Conservation (phyloP, 2,113 vertebrate species). For the Hemiprocne comata region DNA sequence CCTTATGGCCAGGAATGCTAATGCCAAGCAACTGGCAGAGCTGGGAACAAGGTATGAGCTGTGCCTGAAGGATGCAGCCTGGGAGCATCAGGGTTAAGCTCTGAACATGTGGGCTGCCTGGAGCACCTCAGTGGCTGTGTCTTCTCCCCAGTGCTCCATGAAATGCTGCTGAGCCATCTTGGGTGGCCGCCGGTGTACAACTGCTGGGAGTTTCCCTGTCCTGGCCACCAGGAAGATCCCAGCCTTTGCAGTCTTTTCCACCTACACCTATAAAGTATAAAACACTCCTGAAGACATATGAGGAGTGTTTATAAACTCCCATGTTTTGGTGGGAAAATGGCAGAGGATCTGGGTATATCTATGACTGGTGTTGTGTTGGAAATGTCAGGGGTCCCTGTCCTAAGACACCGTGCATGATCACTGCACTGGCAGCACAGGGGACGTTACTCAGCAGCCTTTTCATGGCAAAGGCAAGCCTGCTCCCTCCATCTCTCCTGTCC, state of each 20-base stretch:
- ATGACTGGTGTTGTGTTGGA: background rate
- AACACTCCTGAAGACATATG: background rate
- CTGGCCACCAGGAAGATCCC: background rate
- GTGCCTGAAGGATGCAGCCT: background rate
- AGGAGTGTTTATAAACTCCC: accelerated
- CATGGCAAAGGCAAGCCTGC: background rate
- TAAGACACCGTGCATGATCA: background rate
- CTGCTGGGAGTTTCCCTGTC: background rate
- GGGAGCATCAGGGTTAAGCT: background rate
- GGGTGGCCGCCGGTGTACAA: background rate
- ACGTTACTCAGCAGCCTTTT: background rate
- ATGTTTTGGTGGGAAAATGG: background rate
- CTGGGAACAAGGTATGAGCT: background rate
- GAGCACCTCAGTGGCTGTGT: background rate
- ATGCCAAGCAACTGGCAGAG: background rate
- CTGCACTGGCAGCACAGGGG: background rate
- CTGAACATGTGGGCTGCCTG: background rate
- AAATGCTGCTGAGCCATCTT: accelerated
- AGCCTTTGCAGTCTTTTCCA: background rate
- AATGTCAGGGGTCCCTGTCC: too few species aligned
- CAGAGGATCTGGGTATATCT: background rate
- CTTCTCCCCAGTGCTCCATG: background rate
- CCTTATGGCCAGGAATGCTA: background rate
- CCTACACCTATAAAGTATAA: background rate
- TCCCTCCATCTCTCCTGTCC: background rate